Percentiles rank a stretch among this genome's conserved stretches.
These are phyloP conservation scores for Thunnus thynnus DNA, from an alignment of 2,113 vertebrate species.

Conservation along the genomic window DNA sequence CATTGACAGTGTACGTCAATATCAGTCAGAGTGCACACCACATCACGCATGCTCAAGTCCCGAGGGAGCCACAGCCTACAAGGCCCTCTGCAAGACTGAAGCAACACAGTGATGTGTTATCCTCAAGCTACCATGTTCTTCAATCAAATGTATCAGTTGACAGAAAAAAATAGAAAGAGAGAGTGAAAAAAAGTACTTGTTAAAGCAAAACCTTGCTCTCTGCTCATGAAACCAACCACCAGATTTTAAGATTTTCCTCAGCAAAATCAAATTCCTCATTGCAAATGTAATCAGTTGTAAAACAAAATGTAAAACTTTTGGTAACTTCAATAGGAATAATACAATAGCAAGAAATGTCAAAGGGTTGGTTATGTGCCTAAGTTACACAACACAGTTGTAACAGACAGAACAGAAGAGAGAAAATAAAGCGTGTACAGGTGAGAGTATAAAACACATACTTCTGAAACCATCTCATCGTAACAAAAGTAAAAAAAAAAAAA, in stretches of 20 bases:
- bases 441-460: background rate
- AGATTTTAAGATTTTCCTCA: background rate
- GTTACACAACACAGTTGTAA: background rate
- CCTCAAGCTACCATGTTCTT: slow-evolving; percentile 9
- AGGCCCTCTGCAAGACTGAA: slow-evolving; percentile 10
- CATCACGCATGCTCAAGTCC: slow-evolving; percentile 13
- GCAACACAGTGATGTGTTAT: slow-evolving; percentile 1
- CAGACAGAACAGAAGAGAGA: background rate
- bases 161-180: background rate
- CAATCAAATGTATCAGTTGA: slow-evolving; percentile 14
- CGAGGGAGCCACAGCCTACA: background rate
- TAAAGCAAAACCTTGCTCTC: background rate
- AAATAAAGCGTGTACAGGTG: background rate
- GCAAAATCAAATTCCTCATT: slow-evolving; percentile 12
- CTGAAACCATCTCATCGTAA: background rate
- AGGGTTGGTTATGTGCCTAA: background rate
- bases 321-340: background rate
- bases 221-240: background rate
- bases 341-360: background rate
- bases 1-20: slow-evolving; percentile 48
- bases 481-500: too few species aligned
- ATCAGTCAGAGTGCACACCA: slow-evolving; percentile 30
- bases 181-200: background rate
- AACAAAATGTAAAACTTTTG: background rate
- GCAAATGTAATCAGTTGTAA: background rate